Conservation (phyloP, 2,888 invertebrate species). For the Dasysyrphus tricinctus region DNA sequence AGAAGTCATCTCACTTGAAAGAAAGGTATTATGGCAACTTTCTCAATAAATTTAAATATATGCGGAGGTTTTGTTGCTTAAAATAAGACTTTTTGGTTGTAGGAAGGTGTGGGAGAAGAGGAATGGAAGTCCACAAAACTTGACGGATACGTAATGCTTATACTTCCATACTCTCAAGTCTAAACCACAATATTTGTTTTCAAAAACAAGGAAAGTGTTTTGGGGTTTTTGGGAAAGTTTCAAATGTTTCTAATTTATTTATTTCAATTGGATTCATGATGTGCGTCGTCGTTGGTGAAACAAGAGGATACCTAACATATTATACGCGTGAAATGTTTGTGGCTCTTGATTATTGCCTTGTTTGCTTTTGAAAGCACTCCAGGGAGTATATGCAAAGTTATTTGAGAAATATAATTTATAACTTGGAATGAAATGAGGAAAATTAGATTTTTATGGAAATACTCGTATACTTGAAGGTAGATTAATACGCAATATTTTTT, state of each 20-base stretch:
- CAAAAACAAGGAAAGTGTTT: constrained; percentile 27
- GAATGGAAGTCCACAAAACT: constrained; percentile 17
- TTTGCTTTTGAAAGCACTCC: constrained; percentile 43
- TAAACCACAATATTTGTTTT: constrained; percentile 18
- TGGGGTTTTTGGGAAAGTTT: constrained; percentile 20
- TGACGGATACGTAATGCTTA: constrained; percentile 32
- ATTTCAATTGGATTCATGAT: constrained; percentile 51
- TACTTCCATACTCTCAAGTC: not conserved
- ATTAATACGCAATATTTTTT: not conserved
- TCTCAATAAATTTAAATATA: constrained; percentile 17
- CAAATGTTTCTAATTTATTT: constrained; percentile 57
- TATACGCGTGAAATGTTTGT: constrained; percentile 48
- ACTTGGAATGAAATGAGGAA: not conserved
- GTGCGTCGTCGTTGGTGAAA: constrained; percentile 4
- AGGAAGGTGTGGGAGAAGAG: not conserved
- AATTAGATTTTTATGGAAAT: constrained; percentile 3
- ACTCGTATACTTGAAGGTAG: not conserved
- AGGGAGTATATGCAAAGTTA: constrained; percentile 36
- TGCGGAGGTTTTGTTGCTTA: constrained; percentile 2
- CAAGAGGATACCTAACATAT: constrained; percentile 29
- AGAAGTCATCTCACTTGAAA: constrained; percentile 8
- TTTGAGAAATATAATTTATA: constrained; percentile 1
- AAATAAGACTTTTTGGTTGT: constrained; percentile 14
- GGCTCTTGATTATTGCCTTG: constrained; percentile 60
- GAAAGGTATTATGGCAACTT: constrained; percentile 48